Evolutionary conservation across 92 coral and sea anemone species (phyloP).

Genomic region (Palythoa heliodiscus): DNA sequence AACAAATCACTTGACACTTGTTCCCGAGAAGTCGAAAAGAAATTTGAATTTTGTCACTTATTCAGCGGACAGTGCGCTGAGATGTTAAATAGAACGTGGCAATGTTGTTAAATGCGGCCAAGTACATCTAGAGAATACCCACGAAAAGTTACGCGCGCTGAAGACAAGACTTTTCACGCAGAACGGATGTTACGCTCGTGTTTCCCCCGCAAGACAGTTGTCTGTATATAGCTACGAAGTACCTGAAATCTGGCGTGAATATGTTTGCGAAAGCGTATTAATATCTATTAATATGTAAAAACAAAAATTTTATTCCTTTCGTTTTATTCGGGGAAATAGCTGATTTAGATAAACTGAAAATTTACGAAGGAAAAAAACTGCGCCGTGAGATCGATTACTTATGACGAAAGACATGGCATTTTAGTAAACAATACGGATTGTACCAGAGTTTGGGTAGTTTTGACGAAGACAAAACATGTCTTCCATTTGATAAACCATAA

Average conservation of each 20-base stretch:
- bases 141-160: background rate
- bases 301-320: constrained; percentile 1
- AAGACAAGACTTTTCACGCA: background rate
- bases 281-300: constrained; percentile 20
- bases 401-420: constrained; percentile 6
- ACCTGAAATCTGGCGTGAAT: constrained; percentile 4
- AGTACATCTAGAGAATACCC: background rate
- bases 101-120: background rate
- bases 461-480: constrained; percentile 35
- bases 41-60: constrained; percentile 24
- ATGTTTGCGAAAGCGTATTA: background rate
- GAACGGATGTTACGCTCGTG: constrained; percentile 15
- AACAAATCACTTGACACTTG: constrained; percentile 41
- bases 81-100: constrained; percentile 4
- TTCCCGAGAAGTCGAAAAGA: constrained; percentile 36
- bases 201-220: background rate
- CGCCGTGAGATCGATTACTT: background rate
- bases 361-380: background rate
- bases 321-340: background rate
- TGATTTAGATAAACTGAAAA: constrained; percentile 2
- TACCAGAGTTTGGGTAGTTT: constrained; percentile 1
- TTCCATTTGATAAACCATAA: constrained; percentile 17
- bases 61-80: background rate
- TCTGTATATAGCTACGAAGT: constrained; percentile 16
- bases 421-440: constrained; percentile 22